These are phyloP conservation scores for Laspeyria flexula DNA, from an alignment of 2,888 invertebrate species.

Conservation along the genomic window DNA sequence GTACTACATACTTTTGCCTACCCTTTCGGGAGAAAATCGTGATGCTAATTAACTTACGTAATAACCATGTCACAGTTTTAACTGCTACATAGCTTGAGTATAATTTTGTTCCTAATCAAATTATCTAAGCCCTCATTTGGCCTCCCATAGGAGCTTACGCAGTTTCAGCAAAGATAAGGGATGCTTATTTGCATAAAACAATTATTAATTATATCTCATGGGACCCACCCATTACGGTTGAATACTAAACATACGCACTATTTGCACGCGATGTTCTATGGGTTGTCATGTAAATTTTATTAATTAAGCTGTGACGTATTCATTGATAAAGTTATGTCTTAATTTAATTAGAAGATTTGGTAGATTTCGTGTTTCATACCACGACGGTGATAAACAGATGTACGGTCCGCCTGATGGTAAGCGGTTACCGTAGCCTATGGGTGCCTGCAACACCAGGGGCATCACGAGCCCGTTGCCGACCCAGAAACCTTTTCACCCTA, in stretches of 20 bases:
- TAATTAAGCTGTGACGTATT: conserved; percentile 33
- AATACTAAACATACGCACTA: conserved; percentile 45
- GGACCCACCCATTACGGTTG: conserved; percentile 48
- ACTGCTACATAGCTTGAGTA: conserved; percentile 3
- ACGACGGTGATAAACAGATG: no score
- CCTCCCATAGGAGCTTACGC: conserved; percentile 38
- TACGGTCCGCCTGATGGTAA: no score
- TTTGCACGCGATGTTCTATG: conserved; percentile 21
- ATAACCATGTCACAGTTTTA: no score
- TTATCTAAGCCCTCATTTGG: conserved; percentile 34
- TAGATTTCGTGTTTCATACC: background rate
- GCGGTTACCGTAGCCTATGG: no score
- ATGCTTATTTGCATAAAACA: conserved; percentile 69
- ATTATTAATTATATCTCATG: conserved; percentile 68
- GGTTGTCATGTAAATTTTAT: conserved; percentile 40
- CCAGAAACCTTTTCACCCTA: no score
- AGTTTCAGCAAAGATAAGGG: conserved; percentile 49
- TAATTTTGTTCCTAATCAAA: conserved; percentile 42
- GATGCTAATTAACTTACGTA: no score
- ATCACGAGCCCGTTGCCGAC: no score
- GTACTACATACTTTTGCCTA: no score
- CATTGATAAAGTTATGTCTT: background rate
- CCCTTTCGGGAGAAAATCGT: no score
- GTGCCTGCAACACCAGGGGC: no score
- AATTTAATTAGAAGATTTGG: background rate